phyloP scores from a whole-genome alignment of 2,113 vertebrate genomes.

The Ibidorhyncha struthersii region DNA sequence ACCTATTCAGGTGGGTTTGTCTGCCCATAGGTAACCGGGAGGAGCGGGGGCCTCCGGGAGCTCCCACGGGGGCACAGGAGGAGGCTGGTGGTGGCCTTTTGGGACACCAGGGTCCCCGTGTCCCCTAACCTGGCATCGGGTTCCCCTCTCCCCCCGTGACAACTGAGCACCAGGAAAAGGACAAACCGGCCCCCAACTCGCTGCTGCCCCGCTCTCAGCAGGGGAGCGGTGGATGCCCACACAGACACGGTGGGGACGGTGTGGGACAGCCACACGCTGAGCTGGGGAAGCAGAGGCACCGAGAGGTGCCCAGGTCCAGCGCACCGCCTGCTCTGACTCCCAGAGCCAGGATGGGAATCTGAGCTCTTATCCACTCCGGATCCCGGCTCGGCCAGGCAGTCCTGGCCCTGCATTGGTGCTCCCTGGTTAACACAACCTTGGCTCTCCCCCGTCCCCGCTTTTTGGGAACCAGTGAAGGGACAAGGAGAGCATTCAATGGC shows the following conservation, averaged over 20 bases:
- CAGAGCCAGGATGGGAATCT: background rate
- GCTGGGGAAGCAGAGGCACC: background rate
- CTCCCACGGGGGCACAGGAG: background rate
- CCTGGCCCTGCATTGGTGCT: accelerated
- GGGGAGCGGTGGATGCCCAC: background rate
- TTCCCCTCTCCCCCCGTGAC: background rate
- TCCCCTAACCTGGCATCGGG: accelerated
- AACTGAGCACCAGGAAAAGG: background rate
- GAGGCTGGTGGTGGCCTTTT: background rate
- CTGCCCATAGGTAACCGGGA: background rate
- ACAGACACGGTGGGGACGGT: accelerated
- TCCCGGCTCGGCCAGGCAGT: background rate
- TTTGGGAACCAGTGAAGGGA: background rate
- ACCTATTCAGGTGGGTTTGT: conserved; percentile 63
- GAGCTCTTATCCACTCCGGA: background rate
- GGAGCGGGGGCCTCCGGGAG: background rate
- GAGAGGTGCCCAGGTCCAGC: background rate
- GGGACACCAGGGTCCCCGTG: background rate
- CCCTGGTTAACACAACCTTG: background rate
- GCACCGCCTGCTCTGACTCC: accelerated
- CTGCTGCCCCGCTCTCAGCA: background rate
- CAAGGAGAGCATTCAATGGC: accelerated
- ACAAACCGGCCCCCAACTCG: background rate
- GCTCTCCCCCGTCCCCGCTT: background rate
- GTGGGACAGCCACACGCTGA: background rate